These are phyloP conservation scores for Geodia barretti DNA, from an alignment of 37 sponge, comb jelly and placozoan genomes.

Conservation along the genomic window DNA sequence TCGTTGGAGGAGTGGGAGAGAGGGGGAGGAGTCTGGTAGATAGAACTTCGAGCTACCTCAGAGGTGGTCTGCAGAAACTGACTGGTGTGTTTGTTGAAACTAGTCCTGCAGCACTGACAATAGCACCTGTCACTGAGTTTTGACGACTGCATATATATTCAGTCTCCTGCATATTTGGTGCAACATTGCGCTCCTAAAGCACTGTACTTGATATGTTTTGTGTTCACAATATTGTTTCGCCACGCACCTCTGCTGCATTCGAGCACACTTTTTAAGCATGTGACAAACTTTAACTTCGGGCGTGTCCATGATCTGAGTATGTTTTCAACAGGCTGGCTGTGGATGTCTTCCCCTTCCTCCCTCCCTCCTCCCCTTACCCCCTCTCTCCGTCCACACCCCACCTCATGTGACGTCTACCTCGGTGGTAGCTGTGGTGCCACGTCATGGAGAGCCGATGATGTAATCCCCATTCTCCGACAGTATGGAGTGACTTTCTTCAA, in stretches of 20 bases:
- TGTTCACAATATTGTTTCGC: too few relatives aligned
- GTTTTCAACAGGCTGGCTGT: constrained; percentile 32
- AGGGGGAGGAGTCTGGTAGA: neutral
- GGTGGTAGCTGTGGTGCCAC: constrained; percentile 79
- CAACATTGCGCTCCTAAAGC: too few relatives aligned
- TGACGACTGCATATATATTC: too few relatives aligned
- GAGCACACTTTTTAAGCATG: too few relatives aligned
- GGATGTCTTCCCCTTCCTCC: neutral
- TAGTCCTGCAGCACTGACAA: too few relatives aligned
- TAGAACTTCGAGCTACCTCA: neutral
- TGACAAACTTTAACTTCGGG: too few relatives aligned
- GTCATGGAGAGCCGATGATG: constrained; percentile 70
- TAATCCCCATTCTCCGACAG: constrained; percentile 70
- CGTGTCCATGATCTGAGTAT: too few relatives aligned
- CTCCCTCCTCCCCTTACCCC: neutral
- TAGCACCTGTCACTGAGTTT: too few relatives aligned
- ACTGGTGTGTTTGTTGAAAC: too few relatives aligned
- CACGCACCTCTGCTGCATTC: too few relatives aligned
- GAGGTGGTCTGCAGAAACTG: neutral
- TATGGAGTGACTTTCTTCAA: constrained; percentile 74
- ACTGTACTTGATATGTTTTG: too few relatives aligned
- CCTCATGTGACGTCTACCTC: constrained; percentile 69
- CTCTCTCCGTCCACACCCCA: neutral
- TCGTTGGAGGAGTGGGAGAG: neutral
- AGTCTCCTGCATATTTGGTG: too few relatives aligned